Conservation (phyloP, 2,888 invertebrate genomes). For the Polydrusus tereticollis region DNA sequence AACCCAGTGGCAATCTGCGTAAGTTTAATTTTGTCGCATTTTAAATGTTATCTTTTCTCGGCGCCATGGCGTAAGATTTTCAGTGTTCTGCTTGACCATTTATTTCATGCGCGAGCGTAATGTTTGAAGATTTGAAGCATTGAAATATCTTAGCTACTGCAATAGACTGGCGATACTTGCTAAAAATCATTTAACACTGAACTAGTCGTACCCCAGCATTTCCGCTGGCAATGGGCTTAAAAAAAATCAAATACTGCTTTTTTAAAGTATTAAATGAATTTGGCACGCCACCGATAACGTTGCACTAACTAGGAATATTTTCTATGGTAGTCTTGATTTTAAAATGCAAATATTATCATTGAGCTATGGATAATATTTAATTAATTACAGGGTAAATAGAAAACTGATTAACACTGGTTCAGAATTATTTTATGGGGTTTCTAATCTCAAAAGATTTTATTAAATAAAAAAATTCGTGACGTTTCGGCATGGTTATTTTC, state of each 20-base stretch:
- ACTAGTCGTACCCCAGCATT: too few relatives aligned
- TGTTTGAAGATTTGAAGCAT: neutral
- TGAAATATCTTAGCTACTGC: neutral
- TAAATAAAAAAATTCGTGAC: too few relatives aligned
- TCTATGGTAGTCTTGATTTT: constrained; percentile 2
- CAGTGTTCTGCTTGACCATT: neutral
- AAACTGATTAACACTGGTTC: too few relatives aligned
- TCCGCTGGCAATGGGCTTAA: too few relatives aligned
- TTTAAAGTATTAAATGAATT: neutral
- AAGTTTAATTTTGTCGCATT: constrained; percentile 7
- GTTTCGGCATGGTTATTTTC: too few relatives aligned
- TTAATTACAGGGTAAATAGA: too few relatives aligned
- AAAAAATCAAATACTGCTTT: neutral
- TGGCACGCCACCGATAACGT: neutral
- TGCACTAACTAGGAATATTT: neutral
- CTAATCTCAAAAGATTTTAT: too few relatives aligned
- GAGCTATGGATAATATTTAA: neutral
- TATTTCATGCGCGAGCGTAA: constrained; percentile 19
- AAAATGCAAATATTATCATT: neutral
- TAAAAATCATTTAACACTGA: neutral
- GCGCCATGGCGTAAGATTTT: constrained; percentile 25
- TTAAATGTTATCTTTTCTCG: neutral
- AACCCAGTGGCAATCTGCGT: constrained; percentile 19
- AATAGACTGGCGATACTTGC: neutral
- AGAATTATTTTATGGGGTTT: too few relatives aligned